Conservation (phyloP, 1,140 invertebrate genomes). For the Onthophagus taurus region DNA sequence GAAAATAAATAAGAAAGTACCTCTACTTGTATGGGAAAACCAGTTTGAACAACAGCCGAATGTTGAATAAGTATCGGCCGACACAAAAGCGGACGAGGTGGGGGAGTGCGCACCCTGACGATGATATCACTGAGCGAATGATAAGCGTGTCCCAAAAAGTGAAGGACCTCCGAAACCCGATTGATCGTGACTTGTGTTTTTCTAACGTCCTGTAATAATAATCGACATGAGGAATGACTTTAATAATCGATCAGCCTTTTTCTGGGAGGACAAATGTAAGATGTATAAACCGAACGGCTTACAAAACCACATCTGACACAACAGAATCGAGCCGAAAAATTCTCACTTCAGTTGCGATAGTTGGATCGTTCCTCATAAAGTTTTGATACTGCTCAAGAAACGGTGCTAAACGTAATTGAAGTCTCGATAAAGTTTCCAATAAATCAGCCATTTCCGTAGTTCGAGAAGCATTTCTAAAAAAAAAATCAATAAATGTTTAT, state of each 20-base stretch:
- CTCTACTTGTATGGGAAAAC: constrained; percentile 57
- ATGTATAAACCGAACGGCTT: too few species aligned
- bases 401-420: constrained; percentile 53
- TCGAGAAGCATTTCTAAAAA: constrained; percentile 37
- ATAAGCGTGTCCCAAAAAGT: constrained; percentile 76
- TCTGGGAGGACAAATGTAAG: too few species aligned
- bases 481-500: too few species aligned
- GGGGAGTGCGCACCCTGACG: constrained; percentile 55
- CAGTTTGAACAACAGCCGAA: constrained; percentile 48
- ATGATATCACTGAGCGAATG: constrained; percentile 82
- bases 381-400: constrained; percentile 50
- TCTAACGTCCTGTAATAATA: constrained; percentile 36
- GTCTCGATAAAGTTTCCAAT: constrained; percentile 46
- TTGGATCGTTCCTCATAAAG: constrained; percentile 49
- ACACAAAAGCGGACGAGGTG: constrained; percentile 61
- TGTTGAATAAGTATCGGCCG: constrained; percentile 65
- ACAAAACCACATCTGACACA: not conserved
- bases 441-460: constrained; percentile 50
- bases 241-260: too few species aligned
- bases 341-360: constrained; percentile 43
- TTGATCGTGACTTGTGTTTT: constrained; percentile 56
- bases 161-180: constrained; percentile 66
- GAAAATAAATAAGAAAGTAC: too few species aligned
- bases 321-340: not conserved
- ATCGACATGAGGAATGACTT: not conserved